Conservation (phyloP, 2,888 invertebrate species). For the Syrphus vitripennis region DNA sequence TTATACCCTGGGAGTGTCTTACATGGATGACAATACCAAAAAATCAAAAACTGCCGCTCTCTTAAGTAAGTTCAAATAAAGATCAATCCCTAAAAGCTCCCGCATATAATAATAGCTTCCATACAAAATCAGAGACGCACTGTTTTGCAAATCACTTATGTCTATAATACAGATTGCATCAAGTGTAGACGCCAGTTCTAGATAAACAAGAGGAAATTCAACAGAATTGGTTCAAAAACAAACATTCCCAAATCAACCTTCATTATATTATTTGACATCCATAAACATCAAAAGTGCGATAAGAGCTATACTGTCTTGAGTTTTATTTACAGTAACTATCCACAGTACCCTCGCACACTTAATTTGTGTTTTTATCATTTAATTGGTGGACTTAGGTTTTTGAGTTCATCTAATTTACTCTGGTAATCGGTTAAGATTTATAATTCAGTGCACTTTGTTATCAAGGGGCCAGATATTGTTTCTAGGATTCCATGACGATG, state of each 20-base stretch:
- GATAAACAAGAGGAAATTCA: background rate
- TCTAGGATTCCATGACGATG: slow-evolving; percentile 10
- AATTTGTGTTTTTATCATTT: background rate
- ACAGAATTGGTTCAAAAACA: slow-evolving; percentile 2
- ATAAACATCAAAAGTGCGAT: background rate
- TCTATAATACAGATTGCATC: background rate
- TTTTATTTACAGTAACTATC: background rate
- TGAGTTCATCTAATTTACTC: background rate
- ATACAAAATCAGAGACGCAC: background rate
- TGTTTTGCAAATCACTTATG: slow-evolving; percentile 32
- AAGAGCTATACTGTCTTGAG: background rate
- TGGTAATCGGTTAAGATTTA: slow-evolving; percentile 16
- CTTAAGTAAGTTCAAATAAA: slow-evolving; percentile 83
- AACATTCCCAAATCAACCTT: slow-evolving; percentile 31
- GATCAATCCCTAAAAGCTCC: background rate
- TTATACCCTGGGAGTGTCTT: slow-evolving; percentile 87
- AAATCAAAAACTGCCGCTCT: slow-evolving; percentile 88
- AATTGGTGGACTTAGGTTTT: slow-evolving; percentile 39
- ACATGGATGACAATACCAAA: slow-evolving; percentile 90
- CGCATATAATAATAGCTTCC: background rate
- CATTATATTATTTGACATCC: slow-evolving; percentile 13
- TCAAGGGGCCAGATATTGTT: slow-evolving; percentile 9
- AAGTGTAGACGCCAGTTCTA: background rate
- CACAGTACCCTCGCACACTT: background rate
- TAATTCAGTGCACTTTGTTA: background rate